These are phyloP conservation scores for Scolopax rusticola DNA, from an alignment of 2,797 vertebrate species.

Conservation along the genomic window DNA sequence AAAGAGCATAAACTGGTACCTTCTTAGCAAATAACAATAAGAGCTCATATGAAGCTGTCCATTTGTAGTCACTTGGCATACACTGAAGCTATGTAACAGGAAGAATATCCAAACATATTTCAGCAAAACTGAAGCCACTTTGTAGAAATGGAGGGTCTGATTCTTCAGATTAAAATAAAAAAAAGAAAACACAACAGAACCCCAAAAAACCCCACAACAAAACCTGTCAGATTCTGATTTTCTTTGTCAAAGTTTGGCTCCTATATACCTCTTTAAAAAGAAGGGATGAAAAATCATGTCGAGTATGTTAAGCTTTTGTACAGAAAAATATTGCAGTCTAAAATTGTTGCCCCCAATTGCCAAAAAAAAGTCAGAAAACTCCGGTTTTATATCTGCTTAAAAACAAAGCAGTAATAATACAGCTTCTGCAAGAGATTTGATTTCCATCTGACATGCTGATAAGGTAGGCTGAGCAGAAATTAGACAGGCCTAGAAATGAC, in stretches of 20 bases:
- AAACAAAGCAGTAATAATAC: constrained; percentile 15
- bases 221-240: background rate
- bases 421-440: background rate
- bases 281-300: background rate
- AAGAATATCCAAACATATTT: background rate
- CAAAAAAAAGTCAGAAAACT: background rate
- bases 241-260: background rate
- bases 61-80: background rate
- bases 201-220: background rate
- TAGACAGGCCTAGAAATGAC: background rate
- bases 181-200: background rate
- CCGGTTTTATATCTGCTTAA: background rate
- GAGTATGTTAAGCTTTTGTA: background rate
- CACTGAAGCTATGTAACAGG: background rate
- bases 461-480: constrained; percentile 15
- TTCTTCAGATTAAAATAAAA: background rate
- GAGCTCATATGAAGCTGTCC: background rate
- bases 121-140: background rate
- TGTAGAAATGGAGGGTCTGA: background rate
- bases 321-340: background rate
- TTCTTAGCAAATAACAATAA: background rate
- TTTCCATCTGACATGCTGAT: constrained; percentile 19
- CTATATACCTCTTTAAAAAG: background rate
- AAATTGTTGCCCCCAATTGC: constrained; percentile 12
- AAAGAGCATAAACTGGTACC: background rate